A percentile compares a stretch with the other conserved stretches of the same genome.
Conservation (phyloP, 2,797 vertebrate genomes). For the Coregonus sp. region DNA sequence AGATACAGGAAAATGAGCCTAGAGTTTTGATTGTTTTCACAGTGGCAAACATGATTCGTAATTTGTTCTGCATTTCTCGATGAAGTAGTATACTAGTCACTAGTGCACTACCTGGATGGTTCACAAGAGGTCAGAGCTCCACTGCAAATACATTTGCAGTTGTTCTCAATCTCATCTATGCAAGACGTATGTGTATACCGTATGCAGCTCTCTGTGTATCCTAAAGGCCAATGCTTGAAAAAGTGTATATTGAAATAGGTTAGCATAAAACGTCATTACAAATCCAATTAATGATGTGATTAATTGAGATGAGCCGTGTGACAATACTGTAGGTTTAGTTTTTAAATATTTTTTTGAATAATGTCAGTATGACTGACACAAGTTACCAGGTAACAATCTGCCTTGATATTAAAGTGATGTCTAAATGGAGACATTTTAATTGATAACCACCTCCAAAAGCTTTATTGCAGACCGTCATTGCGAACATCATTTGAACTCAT, state of each 20-base stretch:
- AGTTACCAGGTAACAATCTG: no score
- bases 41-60: slow-evolving; percentile 31
- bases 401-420: no score
- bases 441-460: no score
- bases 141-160: slow-evolving; percentile 62
- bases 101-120: slow-evolving; percentile 60
- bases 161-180: not conserved
- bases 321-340: no score
- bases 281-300: slow-evolving; percentile 68
- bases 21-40: slow-evolving; percentile 30
- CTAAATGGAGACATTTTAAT: no score
- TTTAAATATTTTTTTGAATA: no score
- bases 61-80: not conserved
- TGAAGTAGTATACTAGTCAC: not conserved
- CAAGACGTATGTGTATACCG: slow-evolving; percentile 19
- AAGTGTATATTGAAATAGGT: slow-evolving; percentile 71
- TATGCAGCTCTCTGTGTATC: slow-evolving; percentile 22
- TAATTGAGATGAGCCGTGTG: no score
- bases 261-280: slow-evolving; percentile 74
- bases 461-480: no score
- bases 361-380: not conserved
- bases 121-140: slow-evolving; percentile 79
- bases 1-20: not conserved
- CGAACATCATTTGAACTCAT: no score
- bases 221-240: slow-evolving; percentile 44